These are phyloP conservation scores for Xanthia togata DNA, from an alignment of 2,888 invertebrate species.

Conservation along the genomic window DNA sequence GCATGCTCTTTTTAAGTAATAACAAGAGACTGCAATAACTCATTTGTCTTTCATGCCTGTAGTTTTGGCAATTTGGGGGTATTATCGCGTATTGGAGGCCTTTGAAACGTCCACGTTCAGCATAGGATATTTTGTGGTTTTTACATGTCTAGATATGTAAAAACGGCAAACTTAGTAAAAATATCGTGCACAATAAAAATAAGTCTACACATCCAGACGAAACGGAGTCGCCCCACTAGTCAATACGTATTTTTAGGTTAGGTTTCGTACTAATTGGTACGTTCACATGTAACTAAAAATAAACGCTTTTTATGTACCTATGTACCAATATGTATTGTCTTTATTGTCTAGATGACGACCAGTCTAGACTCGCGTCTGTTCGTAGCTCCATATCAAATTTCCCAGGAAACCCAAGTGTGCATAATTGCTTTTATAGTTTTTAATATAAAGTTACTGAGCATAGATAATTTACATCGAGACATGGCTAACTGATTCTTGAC, in stretches of 20 bases:
- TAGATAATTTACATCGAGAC: constrained; percentile 49
- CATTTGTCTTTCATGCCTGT: not conserved
- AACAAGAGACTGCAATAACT: not conserved
- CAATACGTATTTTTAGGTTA: constrained; percentile 56
- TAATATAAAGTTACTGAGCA: constrained; percentile 56
- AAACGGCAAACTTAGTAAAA: not conserved
- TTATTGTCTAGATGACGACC: constrained; percentile 72
- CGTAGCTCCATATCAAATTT: constrained; percentile 66
- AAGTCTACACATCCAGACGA: not conserved
- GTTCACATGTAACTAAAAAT: constrained; percentile 80
- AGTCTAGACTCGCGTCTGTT: constrained; percentile 69
- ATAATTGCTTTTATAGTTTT: constrained; percentile 63
- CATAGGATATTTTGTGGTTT: not conserved
- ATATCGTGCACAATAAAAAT: no score
- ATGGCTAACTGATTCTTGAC: constrained; percentile 37
- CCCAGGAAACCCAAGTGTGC: constrained; percentile 63
- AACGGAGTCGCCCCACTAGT: constrained; percentile 22
- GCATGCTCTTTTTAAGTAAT: not conserved
- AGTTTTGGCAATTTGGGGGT: not conserved
- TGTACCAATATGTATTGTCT: constrained; percentile 63
- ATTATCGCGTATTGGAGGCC: not conserved
- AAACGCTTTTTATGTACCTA: constrained; percentile 65
- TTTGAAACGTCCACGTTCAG: not conserved
- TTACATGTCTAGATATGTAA: no score
- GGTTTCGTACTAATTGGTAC: constrained; percentile 69